phyloP scores from a whole-genome alignment of 2,113 vertebrate genomes.

The Periophthalmodon schlosseri region DNA sequence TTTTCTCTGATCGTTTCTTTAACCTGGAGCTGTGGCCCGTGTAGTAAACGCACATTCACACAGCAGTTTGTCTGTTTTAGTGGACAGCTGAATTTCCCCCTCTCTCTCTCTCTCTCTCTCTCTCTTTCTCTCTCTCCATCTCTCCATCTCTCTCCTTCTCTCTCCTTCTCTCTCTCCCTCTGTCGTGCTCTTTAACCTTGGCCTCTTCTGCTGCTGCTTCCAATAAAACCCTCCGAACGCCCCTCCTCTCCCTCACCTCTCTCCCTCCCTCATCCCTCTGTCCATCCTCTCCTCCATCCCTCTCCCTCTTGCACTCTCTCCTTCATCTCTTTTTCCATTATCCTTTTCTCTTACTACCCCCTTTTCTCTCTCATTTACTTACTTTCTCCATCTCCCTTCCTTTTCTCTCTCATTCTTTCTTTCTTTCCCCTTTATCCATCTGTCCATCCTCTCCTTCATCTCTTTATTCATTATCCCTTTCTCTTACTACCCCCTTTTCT shows the following conservation, averaged over 20 bases:
- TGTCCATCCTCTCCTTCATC: conserved; percentile 15
- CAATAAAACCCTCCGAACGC: conserved; percentile 72
- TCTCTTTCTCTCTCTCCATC: conserved; percentile 59
- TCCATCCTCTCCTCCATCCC: conserved; percentile 11
- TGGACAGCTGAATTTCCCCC: conserved; percentile 70
- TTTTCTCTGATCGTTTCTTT: conserved; percentile 27
- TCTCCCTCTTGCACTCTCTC: conserved; percentile 24
- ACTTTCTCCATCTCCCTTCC: too few species aligned
- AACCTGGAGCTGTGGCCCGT: conserved; percentile 27
- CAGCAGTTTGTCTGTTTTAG: conserved; percentile 59
- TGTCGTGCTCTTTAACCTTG: conserved; percentile 82
- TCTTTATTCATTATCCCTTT: not conserved
- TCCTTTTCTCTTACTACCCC: too few species aligned
- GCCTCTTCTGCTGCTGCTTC: conserved; percentile 79
- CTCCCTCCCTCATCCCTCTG: not conserved
- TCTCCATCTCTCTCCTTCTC: conserved; percentile 59
- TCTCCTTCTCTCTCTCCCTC: conserved; percentile 50
- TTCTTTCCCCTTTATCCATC: too few species aligned
- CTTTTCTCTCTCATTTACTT: too few species aligned
- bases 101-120: conserved; percentile 57
- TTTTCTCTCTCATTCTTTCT: too few species aligned
- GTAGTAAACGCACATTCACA: conserved; percentile 62
- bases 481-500: too few species aligned
- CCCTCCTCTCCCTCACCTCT: conserved; percentile 34
- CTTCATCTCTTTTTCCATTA: conserved; percentile 1